Base-by-base conservation (phyloP, 1,140 invertebrate species). In the Xylocopa sonorina region DNA sequence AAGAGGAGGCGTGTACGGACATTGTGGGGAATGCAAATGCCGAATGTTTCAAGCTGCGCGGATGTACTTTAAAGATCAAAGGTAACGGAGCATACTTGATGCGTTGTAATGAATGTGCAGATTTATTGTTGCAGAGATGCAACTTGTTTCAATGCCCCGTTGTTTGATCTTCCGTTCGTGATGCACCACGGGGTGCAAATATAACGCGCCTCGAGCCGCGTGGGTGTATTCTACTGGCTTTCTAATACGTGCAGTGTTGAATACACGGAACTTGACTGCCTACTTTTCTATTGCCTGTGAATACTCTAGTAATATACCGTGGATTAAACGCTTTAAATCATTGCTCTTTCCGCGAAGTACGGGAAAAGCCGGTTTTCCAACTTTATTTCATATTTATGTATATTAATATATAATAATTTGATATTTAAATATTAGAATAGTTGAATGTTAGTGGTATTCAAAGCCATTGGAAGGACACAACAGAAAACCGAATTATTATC, bases 1-100 rank as follows among this genome's bases (percentile, higher is more conserved):
- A 14, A 58, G 57, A 58, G 27, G 57, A 58, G 57, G 57, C 57
- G 57, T 58, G 18, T 58, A 34, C 18, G 48, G 18, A 50, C 21
- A 50, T 50, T 50, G 18, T 21, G 21, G 48, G 24, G 29, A 34
- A 34, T 34, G 32, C 21, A 53, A 53, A 53, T 53, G 50, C 29
- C 16, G 10, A 21, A 0, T 58, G 57, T 34, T n/a, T 34, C 7
- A 21, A 34, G 34, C 1, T 9, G 57, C n/a, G 29, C 18, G 7
- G 3, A 29, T 4, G 18, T 21, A 10, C 18, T 58, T 58, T 21
- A 58, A 58, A 58, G 57, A 34, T 58, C 57, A 58, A 58, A 58
- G 57, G 57, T 58, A 34, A 18, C 21, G 2, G 9, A 12, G 29
- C 57, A 34, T 32, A 10, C 29, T 21, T 14, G 14, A 2, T 16